Base-by-base conservation (phyloP, 2,888 invertebrate genomes). In the Vanessa cardui region DNA sequence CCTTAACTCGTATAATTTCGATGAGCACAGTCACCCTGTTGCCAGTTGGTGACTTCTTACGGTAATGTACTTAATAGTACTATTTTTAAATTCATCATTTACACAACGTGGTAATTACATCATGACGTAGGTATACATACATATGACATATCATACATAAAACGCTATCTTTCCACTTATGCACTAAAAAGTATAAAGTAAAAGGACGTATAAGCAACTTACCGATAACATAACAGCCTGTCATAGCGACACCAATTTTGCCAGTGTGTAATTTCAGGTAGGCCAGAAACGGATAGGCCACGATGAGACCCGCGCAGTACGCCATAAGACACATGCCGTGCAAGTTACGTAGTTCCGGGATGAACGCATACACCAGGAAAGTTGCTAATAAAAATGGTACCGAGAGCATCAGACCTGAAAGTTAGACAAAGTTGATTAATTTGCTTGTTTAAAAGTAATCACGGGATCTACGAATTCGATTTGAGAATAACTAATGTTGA, bases 281-380 rank as follows among this genome's bases (percentile, higher is more conserved):
- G 1, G 94, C 94, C 62, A 96, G 84, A 67, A 94, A 68, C 0
- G 70, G 68, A 79, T 96, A 96, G 0, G 95, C 95, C 1, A 94
- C 81, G 70, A 95, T 89, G 18, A 97, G 90, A 0, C 95, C 94
- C 2, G 93, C 86, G 46, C 96, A 95, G 83, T 97, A 96, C 68
- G 95, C 95, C 94, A 96, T 96, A 69, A 96, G 84, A 0, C 96
- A 95, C 87, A 95, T 94, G n/a, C 96, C 96, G 77, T 96, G 96
- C 18, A 96, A 90, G 82, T 96, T 97, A 58, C 95, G 88, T 47
- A 96, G 84, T 72, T 96, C 96, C 0, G 96, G 95, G 64, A 96
- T 94, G 58, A 95, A 84, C 5, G 95, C 94, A 82, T 97, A 96
- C 0, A 96, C 95, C 52, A 96, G 76, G 73, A 96, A 95, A 2